Percentiles rank a stretch among this genome's conserved stretches.
These are phyloP conservation scores for Mesorhabditis belari DNA, from an alignment of 2,888 invertebrate genomes.

Conservation along the genomic window DNA sequence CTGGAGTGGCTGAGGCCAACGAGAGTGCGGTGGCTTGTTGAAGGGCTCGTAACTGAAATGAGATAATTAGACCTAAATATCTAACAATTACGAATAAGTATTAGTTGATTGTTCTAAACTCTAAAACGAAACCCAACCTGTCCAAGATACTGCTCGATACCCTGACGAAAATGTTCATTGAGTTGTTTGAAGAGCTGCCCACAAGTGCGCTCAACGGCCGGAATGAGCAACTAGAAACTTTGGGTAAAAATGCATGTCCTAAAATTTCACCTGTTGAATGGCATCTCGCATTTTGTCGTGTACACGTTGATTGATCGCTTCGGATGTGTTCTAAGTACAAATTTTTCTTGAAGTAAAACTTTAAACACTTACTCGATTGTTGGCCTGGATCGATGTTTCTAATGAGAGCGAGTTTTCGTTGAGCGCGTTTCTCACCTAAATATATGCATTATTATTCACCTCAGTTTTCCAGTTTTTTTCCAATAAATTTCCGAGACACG, in stretches of 20 bases:
- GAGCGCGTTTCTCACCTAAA: constrained; percentile 8
- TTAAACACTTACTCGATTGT: constrained; percentile 6
- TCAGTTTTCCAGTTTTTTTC: background rate
- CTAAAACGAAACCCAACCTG: background rate
- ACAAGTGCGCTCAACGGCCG: constrained; percentile 37
- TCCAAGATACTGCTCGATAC: constrained; percentile 63
- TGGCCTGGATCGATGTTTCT: constrained; percentile 10
- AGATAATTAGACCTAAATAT: background rate
- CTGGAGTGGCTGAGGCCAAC: constrained; percentile 12
- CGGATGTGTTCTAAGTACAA: background rate
- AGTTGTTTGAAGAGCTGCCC: constrained; percentile 74
- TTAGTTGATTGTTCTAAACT: background rate
- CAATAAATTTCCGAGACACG: too few relatives aligned
- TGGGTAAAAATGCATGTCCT: background rate
- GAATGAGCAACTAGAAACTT: constrained; percentile 19
- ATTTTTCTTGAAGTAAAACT: background rate
- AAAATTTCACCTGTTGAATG: background rate
- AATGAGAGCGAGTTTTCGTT: constrained; percentile 11
- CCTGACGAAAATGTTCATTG: constrained; percentile 77
- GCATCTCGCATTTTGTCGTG: background rate
- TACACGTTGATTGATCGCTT: background rate
- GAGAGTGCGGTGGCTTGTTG: constrained; percentile 52
- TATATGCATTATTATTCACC: background rate
- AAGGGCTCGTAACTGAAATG: constrained; percentile 8
- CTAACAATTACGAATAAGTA: background rate